Base-by-base conservation (phyloP, 2,888 invertebrate species). In the Acanthacorydalis orientalis region DNA sequence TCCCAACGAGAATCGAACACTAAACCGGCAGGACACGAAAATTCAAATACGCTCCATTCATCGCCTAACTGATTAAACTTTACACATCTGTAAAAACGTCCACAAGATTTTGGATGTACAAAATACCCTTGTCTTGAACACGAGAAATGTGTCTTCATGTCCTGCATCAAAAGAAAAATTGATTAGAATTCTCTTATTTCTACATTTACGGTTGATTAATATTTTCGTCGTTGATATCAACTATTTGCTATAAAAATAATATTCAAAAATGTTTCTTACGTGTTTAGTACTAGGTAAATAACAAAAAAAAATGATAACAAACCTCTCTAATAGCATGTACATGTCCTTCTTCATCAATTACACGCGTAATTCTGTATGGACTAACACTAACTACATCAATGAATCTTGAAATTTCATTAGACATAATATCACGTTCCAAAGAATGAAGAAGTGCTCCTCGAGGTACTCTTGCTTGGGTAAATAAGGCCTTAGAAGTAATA, bases 71-170 rank as follows among this genome's bases (percentile, higher is more conserved):
- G 83, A 58, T 84, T 77, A 59, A 83, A 84, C 61, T 85, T 84
- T 11, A 85, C 83, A 59, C 85, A 86, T 49, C 85, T 78, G 61
- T 84, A 85, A 67, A 85, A 86, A 44, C 83, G 70, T 48, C 80
- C 81, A 60, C 84, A 84, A 51, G 82, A 80, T 42, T 77, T 74
- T 1, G 83, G 83, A 59, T 84, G 82, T 34, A 82, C 80, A 65
- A 81, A 85, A 64, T 81, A 84, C 1, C 84, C 85, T 66, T 83
- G 84, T 34, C 82, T 69, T 4, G 80, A 75, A 59, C 85, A 85
- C 40, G 77, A 72, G 60, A 83, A 83, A 62, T 81, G 80, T 0
- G 82, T 83, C 51, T 82, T 74, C 1, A 77, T 80, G 54, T 80
- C 80, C 74, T 77, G 62, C 4, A 58, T 64, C 54, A 31, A 49